phyloP scores from a whole-genome alignment of 2,888 invertebrate species.

The Stenichneumon culpator region DNA sequence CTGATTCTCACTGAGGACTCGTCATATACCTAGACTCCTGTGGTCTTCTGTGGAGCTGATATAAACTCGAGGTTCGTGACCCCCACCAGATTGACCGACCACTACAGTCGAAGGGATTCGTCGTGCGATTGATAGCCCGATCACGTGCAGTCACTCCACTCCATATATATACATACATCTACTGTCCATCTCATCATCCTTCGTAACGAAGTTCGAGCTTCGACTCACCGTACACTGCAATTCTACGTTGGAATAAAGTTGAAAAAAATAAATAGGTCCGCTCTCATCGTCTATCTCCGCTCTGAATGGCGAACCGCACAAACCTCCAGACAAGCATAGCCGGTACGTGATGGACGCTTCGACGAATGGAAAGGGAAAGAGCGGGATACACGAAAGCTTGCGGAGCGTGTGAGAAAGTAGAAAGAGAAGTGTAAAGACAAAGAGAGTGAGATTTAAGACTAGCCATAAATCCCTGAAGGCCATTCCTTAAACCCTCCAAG shows the following conservation, averaged over 20 bases:
- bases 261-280: constrained; percentile 22
- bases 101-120: constrained; percentile 42
- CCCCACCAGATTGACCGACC: constrained; percentile 34
- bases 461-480: constrained; percentile 80
- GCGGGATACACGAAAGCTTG: constrained; percentile 49
- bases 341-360: constrained; percentile 40
- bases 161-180: constrained; percentile 2
- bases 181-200: constrained; percentile 16
- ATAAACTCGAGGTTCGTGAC: constrained; percentile 40
- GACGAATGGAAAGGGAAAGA: constrained; percentile 49
- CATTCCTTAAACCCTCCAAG: constrained; percentile 79
- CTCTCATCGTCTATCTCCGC: constrained; percentile 40
- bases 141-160: constrained; percentile 77
- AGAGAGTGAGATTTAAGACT: constrained; percentile 79
- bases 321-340: constrained; percentile 26
- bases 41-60: constrained; percentile 24
- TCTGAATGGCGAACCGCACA: constrained; percentile 29
- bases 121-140: constrained; percentile 74
- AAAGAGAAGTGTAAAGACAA: constrained; percentile 65
- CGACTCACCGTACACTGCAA: constrained; percentile 1
- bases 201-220: constrained; percentile 28
- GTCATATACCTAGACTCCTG: neutral
- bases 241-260: neutral
- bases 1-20: constrained; percentile 14
- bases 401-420: constrained; percentile 43